Base-by-base conservation (phyloP, 2,113 vertebrate species). In the Bombycilla garrulus region DNA sequence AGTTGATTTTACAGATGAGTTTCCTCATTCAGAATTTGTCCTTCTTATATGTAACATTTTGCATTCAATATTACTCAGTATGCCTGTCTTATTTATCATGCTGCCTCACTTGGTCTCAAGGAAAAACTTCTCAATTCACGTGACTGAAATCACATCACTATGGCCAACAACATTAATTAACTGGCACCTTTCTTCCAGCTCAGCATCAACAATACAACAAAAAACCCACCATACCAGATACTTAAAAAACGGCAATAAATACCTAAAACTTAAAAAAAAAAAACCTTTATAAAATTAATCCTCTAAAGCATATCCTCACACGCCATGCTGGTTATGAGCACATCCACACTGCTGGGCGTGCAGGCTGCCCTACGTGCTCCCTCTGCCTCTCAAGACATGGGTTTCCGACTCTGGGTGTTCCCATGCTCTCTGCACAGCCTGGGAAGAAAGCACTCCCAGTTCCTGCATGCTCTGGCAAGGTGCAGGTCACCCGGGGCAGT, bases 341-440 rank as follows among this genome's bases (percentile, higher is more conserved):
- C 4, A 50, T 33, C 16, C 44, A 25, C 10, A 7, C 5, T 54
- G n/a, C 35, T 36, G 21, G 10, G 12, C 17, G 8, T 4, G 7
- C 19, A 44, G 47, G 22, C 19, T 62, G 9, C 21, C 24, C 21
- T 24, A 0, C 23, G 72, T 40, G 14, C 40, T 76, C 36, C 12
- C 10, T 69, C 33, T 13, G 19, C 19, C 36, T 47, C n/a, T 67
- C 1, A 0, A 78, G 20, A n/a, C 24, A 3, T 0, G 3, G 7
- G 10, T 23, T 35, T 54, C 40, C 56, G 60, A 0, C 9, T n/a
- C 16, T 6, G 7, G 22, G 8, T 25, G 22, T 11, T 58, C 28
- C 54, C 35, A 12, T 12, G 10, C 28, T 22, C 6, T 7, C 21
- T 67, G 53, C 12, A 24, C 31, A 54, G 11, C 8, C 11, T 33